phyloP scores from a whole-genome alignment of 2,113 vertebrate genomes.

The Opisthocomus hoazin region DNA sequence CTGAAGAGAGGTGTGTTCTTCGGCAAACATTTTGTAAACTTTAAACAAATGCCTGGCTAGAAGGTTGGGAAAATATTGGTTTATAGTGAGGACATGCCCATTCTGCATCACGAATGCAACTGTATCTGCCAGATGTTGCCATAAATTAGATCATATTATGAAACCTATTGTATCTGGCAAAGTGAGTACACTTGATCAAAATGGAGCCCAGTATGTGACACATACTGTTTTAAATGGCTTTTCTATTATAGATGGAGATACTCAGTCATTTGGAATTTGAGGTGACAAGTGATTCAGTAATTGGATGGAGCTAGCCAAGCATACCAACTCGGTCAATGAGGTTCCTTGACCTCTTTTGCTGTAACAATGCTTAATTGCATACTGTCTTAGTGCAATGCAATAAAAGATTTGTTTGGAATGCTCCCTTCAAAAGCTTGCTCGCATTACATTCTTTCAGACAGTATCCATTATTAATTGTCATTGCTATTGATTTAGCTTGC shows the following conservation, averaged over 20 bases:
- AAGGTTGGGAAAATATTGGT: background rate
- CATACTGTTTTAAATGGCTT: background rate
- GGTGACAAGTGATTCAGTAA: background rate
- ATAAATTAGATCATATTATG: background rate
- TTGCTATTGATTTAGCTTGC: background rate
- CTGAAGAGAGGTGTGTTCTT: background rate
- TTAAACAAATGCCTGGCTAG: conserved; percentile 36
- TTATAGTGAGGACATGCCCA: background rate
- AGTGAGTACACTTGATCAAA: background rate
- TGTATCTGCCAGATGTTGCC: background rate
- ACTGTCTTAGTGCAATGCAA: background rate
- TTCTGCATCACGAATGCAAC: background rate
- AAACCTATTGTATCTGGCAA: background rate
- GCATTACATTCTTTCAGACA: background rate
- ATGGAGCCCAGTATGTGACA: background rate
- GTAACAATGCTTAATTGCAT: background rate
- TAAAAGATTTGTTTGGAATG: background rate
- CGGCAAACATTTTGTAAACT: background rate
- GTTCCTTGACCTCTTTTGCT: background rate
- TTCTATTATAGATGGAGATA: background rate
- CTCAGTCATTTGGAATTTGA: background rate
- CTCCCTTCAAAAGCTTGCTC: background rate
- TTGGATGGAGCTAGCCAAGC: background rate
- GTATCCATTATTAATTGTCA: background rate
- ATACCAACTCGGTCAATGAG: background rate